These are phyloP conservation scores for Eolophus roseicapilla DNA, from an alignment of 2,113 vertebrate species.

Conservation along the genomic window DNA sequence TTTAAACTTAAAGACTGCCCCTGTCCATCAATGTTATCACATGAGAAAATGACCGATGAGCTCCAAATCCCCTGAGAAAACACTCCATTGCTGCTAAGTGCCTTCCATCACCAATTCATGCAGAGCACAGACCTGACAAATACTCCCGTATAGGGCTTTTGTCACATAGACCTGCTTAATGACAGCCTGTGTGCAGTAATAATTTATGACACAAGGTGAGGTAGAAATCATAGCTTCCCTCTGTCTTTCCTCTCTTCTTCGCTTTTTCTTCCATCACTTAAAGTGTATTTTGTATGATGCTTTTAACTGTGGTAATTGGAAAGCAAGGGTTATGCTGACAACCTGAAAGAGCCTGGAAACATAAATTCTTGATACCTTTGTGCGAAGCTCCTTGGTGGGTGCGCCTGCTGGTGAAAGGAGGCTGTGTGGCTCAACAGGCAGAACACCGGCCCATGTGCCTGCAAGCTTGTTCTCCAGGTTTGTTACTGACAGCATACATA, in stretches of 20 bases:
- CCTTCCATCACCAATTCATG: neutral
- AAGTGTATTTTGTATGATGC: neutral
- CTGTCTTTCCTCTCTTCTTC: neutral
- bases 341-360: neutral
- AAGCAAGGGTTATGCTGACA: neutral
- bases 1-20: neutral
- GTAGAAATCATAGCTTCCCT: neutral
- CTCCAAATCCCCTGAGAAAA: neutral
- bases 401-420: rapidly evolving
- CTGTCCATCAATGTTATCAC: rapidly evolving
- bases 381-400: neutral
- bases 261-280: neutral
- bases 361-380: neutral
- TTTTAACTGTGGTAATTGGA: rapidly evolving
- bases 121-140: neutral
- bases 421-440: neutral
- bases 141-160: neutral
- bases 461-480: neutral
- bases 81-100: neutral
- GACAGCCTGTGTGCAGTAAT: neutral
- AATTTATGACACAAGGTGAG: neutral
- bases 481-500: neutral
- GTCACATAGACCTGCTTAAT: neutral
- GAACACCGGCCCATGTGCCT: neutral
- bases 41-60: neutral